phyloP scores from a whole-genome alignment of 2,888 invertebrate genomes.

The Clepsis dumicolana region DNA sequence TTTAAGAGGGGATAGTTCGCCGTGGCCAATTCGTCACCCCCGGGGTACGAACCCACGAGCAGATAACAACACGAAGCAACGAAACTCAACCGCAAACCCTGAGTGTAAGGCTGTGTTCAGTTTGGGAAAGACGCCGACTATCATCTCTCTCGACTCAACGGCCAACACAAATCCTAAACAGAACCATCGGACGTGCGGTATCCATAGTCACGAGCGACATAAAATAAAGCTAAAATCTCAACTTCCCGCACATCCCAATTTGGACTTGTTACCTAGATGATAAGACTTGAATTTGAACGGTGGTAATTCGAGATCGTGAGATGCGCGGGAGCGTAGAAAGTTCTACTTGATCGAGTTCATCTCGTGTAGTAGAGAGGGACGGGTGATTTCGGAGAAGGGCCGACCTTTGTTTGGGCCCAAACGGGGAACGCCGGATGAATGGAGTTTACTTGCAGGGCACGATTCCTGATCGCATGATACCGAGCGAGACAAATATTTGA shows the following conservation, averaged over 20 bases:
- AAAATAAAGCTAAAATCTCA: conserved; percentile 75
- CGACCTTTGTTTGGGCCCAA: conserved; percentile 55
- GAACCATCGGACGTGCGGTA: conserved; percentile 67
- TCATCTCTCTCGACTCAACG: conserved; percentile 75
- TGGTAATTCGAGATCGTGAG: conserved; percentile 50
- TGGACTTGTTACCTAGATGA: neutral
- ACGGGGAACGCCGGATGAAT: conserved; percentile 48
- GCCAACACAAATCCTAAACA: conserved; percentile 62
- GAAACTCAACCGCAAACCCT: conserved; percentile 45
- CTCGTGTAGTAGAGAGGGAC: conserved; percentile 52
- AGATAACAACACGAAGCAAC: conserved; percentile 43
- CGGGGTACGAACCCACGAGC: conserved; percentile 42
- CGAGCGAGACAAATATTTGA: conserved; percentile 44
- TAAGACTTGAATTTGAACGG: conserved; percentile 54
- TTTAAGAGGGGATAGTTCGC: conserved; percentile 11
- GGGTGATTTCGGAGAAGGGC: conserved; percentile 53
- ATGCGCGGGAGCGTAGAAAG: conserved; percentile 76
- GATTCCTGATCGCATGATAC: conserved; percentile 49
- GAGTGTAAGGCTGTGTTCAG: conserved; percentile 46
- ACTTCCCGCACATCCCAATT: conserved; percentile 18
- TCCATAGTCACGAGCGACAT: conserved; percentile 79
- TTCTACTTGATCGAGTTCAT: conserved; percentile 44
- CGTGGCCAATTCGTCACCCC: conserved; percentile 47
- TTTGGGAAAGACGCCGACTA: conserved; percentile 43
- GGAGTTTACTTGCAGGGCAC: conserved; percentile 52